Evolutionary conservation across 2,797 vertebrate species (phyloP).

Genomic region (Thalassophryne amazonica): DNA sequence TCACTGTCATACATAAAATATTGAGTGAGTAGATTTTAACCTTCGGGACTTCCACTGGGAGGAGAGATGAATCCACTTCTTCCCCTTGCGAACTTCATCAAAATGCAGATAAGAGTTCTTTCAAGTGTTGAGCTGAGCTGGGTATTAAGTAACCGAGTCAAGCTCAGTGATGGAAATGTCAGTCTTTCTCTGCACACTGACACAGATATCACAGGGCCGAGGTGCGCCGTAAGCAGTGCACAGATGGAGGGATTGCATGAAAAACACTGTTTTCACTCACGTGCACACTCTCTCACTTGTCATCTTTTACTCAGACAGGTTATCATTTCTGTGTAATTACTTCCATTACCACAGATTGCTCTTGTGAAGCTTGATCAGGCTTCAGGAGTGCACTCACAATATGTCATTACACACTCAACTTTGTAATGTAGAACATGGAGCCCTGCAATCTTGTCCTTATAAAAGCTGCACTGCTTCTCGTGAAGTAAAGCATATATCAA

Average conservation of each 20-base stretch:
- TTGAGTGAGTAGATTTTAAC: conserved; percentile 61
- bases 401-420: no score
- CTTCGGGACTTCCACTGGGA: conserved; percentile 54
- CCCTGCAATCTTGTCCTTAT: conserved; percentile 28
- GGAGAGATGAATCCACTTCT: conserved; percentile 52
- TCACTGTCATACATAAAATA: conserved; percentile 61
- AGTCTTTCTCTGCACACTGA: conserved; percentile 39
- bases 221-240: conserved; percentile 36
- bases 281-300: conserved; percentile 48
- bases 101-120: conserved; percentile 69
- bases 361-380: conserved; percentile 53
- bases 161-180: conserved; percentile 70
- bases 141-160: conserved; percentile 73
- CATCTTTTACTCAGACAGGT: conserved; percentile 60
- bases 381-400: no score
- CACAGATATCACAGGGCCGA: conserved; percentile 30
- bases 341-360: conserved; percentile 62
- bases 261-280: conserved; percentile 49
- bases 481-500: conserved; percentile 28
- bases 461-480: conserved; percentile 7
- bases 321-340: conserved; percentile 68
- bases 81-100: conserved; percentile 66
- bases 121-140: conserved; percentile 66
- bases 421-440: conserved; percentile 15
- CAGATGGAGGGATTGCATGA: conserved; percentile 49